phyloP scores from a whole-genome alignment of 1,140 invertebrate species.

The Lithobius niger region DNA sequence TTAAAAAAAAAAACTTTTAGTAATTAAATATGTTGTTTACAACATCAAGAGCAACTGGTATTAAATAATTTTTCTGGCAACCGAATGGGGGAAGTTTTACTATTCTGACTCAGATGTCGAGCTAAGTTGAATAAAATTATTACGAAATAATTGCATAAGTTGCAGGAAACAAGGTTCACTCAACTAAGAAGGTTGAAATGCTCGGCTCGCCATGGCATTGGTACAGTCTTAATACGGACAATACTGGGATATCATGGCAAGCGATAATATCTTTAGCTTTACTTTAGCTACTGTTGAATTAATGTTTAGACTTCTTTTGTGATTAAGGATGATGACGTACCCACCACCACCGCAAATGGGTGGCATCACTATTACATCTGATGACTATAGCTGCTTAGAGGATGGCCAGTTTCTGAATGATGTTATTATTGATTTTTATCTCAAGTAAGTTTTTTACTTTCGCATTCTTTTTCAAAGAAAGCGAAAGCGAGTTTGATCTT shows the following conservation, averaged over 20 bases:
- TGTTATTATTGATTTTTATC: slow-evolving; percentile 94
- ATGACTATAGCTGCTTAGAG: slow-evolving; percentile 78
- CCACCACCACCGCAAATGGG: slow-evolving; percentile 37
- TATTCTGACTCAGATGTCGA: no score
- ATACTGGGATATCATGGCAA: background rate
- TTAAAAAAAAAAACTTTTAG: no score
- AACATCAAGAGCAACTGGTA: no score
- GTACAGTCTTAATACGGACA: background rate
- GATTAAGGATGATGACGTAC: slow-evolving; percentile 31
- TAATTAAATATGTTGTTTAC: no score
- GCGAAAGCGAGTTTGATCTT: no score
- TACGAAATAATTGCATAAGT: no score
- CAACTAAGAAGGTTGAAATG: slow-evolving; percentile 11
- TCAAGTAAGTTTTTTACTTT: no score
- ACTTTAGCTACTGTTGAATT: background rate
- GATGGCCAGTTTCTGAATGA: slow-evolving; percentile 93
- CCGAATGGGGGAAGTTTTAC: no score
- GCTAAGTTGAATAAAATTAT: no score
- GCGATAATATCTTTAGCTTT: background rate
- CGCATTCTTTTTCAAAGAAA: no score
- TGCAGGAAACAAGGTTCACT: no score
- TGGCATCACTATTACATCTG: slow-evolving; percentile 75
- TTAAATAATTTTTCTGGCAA: no score
- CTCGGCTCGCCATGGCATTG: background rate
- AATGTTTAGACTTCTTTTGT: slow-evolving; percentile 6